Conservation (phyloP, 2,888 invertebrate species). For the Meta bourneti region DNA sequence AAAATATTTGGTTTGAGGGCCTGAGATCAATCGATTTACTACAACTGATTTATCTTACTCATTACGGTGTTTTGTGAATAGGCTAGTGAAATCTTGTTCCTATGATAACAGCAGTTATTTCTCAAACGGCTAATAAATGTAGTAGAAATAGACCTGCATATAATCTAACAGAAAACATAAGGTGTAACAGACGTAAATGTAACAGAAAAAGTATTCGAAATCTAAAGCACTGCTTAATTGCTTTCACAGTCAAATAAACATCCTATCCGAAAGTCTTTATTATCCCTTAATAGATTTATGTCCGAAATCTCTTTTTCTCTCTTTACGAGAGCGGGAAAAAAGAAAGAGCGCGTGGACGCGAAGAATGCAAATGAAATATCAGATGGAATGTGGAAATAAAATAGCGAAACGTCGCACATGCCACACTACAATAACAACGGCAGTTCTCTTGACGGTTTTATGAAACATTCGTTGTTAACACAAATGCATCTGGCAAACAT, state of each 20-base stretch:
- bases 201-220: too few relatives aligned
- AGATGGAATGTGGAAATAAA: slow-evolving; percentile 8
- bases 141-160: too few relatives aligned
- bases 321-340: neutral
- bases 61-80: too few relatives aligned
- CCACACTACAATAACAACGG: slow-evolving; percentile 25
- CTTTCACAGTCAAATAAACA: neutral
- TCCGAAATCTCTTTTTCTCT: neutral
- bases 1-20: too few relatives aligned
- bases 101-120: too few relatives aligned
- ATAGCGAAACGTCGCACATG: slow-evolving; percentile 14
- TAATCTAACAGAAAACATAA: too few relatives aligned
- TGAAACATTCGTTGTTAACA: slow-evolving; percentile 57
- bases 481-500: slow-evolving; percentile 50
- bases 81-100: too few relatives aligned
- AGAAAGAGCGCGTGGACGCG: neutral
- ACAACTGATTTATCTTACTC: too few relatives aligned
- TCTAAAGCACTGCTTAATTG: neutral
- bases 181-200: too few relatives aligned
- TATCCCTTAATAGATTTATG: neutral
- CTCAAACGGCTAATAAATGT: too few relatives aligned
- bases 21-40: too few relatives aligned
- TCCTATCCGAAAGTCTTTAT: neutral
- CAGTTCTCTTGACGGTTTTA: slow-evolving; percentile 27
- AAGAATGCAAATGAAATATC: slow-evolving; percentile 26